These are phyloP conservation scores for Oikopleura dioica DNA, from an alignment of 23 tunicate species.

Conservation along the genomic window DNA sequence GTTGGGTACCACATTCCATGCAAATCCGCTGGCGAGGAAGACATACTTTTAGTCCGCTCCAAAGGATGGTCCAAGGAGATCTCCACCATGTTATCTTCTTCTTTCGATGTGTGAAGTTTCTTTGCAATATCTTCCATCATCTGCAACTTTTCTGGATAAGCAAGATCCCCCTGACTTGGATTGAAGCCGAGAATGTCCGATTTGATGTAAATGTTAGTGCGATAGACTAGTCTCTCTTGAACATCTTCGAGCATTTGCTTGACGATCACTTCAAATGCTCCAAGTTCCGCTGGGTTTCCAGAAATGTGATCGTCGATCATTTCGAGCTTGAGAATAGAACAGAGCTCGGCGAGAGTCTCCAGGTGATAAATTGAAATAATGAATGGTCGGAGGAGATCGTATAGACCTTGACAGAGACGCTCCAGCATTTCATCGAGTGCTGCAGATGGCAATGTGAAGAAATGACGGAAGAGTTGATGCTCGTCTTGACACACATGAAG, in stretches of 20 bases:
- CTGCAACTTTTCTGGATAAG: slow-evolving; percentile 80
- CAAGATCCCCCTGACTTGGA: slow-evolving; percentile 84
- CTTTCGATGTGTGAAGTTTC: not conserved
- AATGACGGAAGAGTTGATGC: slow-evolving; percentile 77
- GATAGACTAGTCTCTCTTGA: slow-evolving; percentile 76
- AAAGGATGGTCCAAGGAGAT: not conserved
- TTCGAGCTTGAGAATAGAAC: slow-evolving; percentile 72
- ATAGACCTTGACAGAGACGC: slow-evolving; percentile 53
- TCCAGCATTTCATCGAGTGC: slow-evolving; percentile 77
- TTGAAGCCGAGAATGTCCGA: slow-evolving; percentile 65
- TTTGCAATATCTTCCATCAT: slow-evolving; percentile 70
- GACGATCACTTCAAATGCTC: slow-evolving; percentile 47
- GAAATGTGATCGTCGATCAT: slow-evolving; percentile 96
- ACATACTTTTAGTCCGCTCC: slow-evolving; percentile 21
- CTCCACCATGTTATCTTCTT: slow-evolving; percentile 13
- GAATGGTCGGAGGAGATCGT: slow-evolving; percentile 74
- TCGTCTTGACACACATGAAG: slow-evolving; percentile 99
- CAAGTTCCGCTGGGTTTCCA: slow-evolving; percentile 22
- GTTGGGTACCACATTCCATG: slow-evolving; percentile 99
- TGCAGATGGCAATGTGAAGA: slow-evolving; percentile 32
- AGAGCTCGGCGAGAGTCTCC: slow-evolving; percentile 92
- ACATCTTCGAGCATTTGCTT: slow-evolving; percentile 92
- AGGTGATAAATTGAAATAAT: slow-evolving; percentile 87
- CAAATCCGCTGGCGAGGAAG: slow-evolving; percentile 98
- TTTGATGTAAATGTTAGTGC: slow-evolving; percentile 73